Base-by-base conservation (phyloP, 2,888 invertebrate genomes). In the Augochlorella aurata region DNA sequence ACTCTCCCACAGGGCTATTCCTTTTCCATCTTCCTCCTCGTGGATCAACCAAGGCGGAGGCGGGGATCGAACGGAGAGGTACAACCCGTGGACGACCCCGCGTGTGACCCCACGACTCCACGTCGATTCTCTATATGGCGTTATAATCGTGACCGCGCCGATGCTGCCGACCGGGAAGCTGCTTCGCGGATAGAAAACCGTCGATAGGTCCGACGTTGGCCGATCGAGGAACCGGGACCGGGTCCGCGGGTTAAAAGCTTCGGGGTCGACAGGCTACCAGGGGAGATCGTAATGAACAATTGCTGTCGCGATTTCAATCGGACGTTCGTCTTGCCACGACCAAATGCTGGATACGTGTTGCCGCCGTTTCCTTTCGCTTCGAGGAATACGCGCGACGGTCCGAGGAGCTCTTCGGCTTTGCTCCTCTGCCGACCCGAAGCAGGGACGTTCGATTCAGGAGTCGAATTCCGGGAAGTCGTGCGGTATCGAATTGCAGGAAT, bases 41-140 rank as follows among this genome's bases (percentile, higher is more conserved):
- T 47, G 78, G 61, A 72, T 65, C 79, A 63, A 52, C 58, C 63
- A 21, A 58, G 16, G 18, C 9, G 67, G 84, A 24, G 74, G 73
- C 45, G 75, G 66, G 21, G 47, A 81, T 74, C 73, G 52, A 54
- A 69, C 63, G 52, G 61, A 38, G 83, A 38, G 83, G 79, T 86
- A 82, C 80, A 81, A 88, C 82, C 83, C 79, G 81, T 69, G 65
- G 76, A 67, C 71, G 87, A 88, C 83, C 83, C 87, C 86, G 88
- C 87, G 87, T 86, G 82, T 77, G 87, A 88, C 88, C 88, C 85
- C 79, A 78, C 79, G 83, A 80, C 86, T 82, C 18, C 58, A 63
- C 78, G 81, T 88, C 86, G 86, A 86, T 83, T 87, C 87, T 85
- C 77, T 83, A 82, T 85, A 85, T 83, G 88, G 85, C 82, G 82